phyloP scores from a whole-genome alignment of 2,888 invertebrate species.

The Invenusta paracnida region DNA sequence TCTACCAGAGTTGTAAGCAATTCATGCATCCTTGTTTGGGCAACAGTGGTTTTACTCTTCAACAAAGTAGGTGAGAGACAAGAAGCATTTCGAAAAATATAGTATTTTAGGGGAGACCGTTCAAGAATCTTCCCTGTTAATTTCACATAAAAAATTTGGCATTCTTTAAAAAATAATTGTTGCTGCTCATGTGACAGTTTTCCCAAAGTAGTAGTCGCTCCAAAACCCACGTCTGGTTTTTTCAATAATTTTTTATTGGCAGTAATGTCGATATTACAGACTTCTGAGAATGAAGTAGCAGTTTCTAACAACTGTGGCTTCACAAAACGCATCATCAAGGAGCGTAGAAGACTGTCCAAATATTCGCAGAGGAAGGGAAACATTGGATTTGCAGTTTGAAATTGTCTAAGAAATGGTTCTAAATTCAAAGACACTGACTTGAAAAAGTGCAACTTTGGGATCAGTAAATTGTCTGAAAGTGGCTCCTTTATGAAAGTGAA shows the following conservation, averaged over 20 bases:
- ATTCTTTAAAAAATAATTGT: background rate
- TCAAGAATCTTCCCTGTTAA: background rate
- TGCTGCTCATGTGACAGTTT: background rate
- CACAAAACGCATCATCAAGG: constrained; percentile 29
- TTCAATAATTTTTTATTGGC: background rate
- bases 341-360: constrained; percentile 21
- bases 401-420: background rate
- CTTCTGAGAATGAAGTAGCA: constrained; percentile 21
- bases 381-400: constrained; percentile 15
- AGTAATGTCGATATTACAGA: background rate
- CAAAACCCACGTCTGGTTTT: too few relatives aligned
- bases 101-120: constrained; percentile 2
- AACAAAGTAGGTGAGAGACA: background rate
- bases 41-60: background rate
- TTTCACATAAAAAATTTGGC: background rate
- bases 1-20: constrained; percentile 14
- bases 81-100: background rate
- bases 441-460: background rate
- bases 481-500: background rate
- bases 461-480: background rate
- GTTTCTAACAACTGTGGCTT: constrained; percentile 17
- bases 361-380: constrained; percentile 31
- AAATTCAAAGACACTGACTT: constrained; percentile 4
- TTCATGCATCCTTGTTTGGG: background rate
- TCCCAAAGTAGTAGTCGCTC: background rate